Evolutionary conservation across 2,888 invertebrate species (phyloP), one percentile per base, ranked within the genome.

Genomic region (Parnassius orleans): DNA sequence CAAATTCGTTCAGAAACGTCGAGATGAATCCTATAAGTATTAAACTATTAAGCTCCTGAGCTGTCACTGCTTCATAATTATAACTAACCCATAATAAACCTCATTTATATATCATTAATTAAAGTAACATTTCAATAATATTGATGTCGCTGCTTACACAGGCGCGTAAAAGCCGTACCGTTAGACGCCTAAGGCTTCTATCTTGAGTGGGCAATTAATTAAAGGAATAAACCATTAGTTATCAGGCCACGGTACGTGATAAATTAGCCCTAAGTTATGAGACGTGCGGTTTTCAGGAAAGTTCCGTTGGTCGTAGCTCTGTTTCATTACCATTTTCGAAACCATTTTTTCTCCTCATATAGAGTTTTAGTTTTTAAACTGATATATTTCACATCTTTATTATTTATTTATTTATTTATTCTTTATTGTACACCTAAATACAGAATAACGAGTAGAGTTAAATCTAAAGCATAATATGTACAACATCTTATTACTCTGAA

Each of bases 141-240:
- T 43, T 42, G 41, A 50, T 9, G 41, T 42, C 48, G 42, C 43
- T 12, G n/a, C 14, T 10, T 48, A 43, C 19, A 51, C 51, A 51
- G 24, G 57, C 19, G 42, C 51, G 43, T 57, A 57, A 57, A 57
- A 7, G 14, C 14, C 48, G 15, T 41, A 42, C 51, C 51, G 57
- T 42, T 50, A 42, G 43, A 2, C 47, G 46, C 47, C 46, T 15
- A 14, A 50, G 51, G 12, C 14, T 42, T 48, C 42, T 10, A 44
- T 57, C 51, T 57, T 51, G 15, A 57, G 43, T 51, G 48, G 51
- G 19, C 43, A 24, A 56, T 56, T 56, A 57, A 57, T 51, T 57
- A 42, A 43, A 43, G 57, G 51, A 57, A 51, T 43, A 57, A 57
- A 57, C 57, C 43, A 57, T 50, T 51, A 51, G 15, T 14, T 51